Evolutionary conservation across 1,140 invertebrate species (phyloP).

Genomic region (Sinella curviseta): DNA sequence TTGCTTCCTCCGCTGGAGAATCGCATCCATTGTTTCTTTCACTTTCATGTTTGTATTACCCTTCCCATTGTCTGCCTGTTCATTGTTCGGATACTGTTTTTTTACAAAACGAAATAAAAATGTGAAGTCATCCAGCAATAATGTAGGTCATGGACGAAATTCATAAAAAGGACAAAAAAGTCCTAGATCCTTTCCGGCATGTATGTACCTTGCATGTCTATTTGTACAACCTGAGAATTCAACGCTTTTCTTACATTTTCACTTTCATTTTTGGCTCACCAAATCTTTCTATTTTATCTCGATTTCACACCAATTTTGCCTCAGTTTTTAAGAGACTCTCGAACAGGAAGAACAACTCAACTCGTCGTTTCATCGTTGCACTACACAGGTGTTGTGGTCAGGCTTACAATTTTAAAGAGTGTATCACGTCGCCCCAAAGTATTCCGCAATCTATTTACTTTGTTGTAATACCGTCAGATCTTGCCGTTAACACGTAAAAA

Average conservation of each 20-base stretch:
- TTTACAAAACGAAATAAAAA: too few species aligned
- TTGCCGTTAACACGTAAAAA: too few species aligned
- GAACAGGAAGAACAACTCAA: not conserved
- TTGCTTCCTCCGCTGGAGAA: too few species aligned
- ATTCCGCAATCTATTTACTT: too few species aligned
- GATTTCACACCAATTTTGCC: not conserved
- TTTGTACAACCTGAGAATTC: not conserved
- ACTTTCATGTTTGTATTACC: too few species aligned
- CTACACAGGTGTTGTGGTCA: not conserved
- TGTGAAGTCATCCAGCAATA: not conserved
- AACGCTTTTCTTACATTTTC: not conserved
- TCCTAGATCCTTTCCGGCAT: not conserved
- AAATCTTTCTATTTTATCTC: too few species aligned
- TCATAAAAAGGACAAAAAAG: not conserved
- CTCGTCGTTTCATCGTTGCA: not conserved
- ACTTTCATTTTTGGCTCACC: not conserved
- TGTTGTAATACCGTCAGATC: too few species aligned
- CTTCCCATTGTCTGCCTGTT: too few species aligned
- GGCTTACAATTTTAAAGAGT: not conserved
- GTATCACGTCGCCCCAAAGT: too few species aligned
- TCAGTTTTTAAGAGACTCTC: not conserved
- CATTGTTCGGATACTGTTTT: too few species aligned
- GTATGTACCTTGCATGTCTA: not conserved
- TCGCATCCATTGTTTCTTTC: too few species aligned
- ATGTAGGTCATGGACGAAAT: not conserved